phyloP scores from a whole-genome alignment of 2,888 invertebrate species.

The Taenaris catops region DNA sequence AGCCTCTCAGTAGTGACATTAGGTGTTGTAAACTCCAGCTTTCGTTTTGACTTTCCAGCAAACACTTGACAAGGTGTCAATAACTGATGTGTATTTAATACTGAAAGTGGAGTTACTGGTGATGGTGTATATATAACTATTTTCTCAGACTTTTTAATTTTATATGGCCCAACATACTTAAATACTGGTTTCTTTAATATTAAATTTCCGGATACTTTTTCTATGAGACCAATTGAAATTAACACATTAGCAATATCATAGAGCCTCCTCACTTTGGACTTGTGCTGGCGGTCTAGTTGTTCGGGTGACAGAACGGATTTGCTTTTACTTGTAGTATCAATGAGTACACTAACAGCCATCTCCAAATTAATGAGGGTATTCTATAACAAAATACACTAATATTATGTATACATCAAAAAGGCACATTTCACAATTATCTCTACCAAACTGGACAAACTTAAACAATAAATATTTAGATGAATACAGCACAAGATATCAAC shows the following conservation, averaged over 20 bases:
- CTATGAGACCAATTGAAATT: conserved; percentile 85
- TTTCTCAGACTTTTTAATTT: conserved; percentile 55
- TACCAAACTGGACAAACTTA: no score
- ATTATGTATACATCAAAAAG: no score
- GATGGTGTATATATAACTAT: conserved; percentile 44
- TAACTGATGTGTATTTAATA: conserved; percentile 43
- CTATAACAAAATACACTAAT: conserved; percentile 46
- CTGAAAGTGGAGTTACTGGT: conserved; percentile 57
- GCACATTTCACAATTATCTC: no score
- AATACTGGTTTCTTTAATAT: conserved; percentile 84
- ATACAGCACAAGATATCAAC: no score
- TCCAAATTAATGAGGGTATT: conserved; percentile 83
- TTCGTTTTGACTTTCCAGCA: conserved; percentile 65
- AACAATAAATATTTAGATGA: no score
- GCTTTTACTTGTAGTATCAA: conserved; percentile 69
- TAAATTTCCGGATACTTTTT: conserved; percentile 82
- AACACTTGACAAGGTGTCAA: conserved; percentile 49
- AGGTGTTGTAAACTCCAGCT: conserved; percentile 66
- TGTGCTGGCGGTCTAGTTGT: conserved; percentile 74
- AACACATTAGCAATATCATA: conserved; percentile 90
- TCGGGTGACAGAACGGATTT: conserved; percentile 72
- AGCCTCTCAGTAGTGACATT: conserved; percentile 54
- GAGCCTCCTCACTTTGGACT: conserved; percentile 85
- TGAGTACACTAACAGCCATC: conserved; percentile 83
- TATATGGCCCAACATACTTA: conserved; percentile 80